Evolutionary conservation across 2,113 vertebrate species (phyloP).

Genomic region (Chlorodrepanis virens): DNA sequence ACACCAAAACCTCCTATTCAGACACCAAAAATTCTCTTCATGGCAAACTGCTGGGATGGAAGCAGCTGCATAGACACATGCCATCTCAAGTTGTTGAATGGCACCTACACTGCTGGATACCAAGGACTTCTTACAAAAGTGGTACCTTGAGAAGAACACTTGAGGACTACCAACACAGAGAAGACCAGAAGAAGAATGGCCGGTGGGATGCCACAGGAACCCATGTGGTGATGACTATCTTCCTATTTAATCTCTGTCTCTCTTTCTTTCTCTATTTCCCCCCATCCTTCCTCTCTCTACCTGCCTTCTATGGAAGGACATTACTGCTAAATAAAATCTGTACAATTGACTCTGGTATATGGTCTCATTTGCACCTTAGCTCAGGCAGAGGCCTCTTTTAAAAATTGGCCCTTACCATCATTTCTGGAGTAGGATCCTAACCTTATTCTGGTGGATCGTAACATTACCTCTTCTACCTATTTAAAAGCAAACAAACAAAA

Average conservation of each 20-base stretch:
- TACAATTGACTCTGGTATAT: neutral
- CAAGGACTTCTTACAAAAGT: neutral
- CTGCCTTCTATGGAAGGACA: too few relatives aligned
- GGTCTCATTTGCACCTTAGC: neutral
- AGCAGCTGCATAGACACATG: neutral
- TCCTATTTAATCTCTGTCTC: neutral
- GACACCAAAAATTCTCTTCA: neutral
- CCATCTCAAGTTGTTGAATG: neutral
- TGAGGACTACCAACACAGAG: neutral
- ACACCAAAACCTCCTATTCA: neutral
- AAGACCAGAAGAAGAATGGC: neutral
- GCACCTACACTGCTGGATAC: rapidly evolving
- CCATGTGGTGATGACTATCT: neutral
- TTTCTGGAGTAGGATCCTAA: neutral
- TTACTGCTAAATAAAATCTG: neutral
- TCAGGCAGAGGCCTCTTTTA: neutral
- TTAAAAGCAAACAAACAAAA: neutral
- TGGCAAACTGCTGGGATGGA: too few relatives aligned
- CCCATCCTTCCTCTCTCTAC: too few relatives aligned
- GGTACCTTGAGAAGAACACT: neutral
- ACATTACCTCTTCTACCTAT: neutral
- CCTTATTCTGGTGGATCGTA: too few relatives aligned
- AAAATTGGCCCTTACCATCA: too few relatives aligned
- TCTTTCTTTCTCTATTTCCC: neutral
- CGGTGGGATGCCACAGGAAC: neutral